phyloP scores from a whole-genome alignment of 1,140 invertebrate species.

The Atta cephalotes region DNA sequence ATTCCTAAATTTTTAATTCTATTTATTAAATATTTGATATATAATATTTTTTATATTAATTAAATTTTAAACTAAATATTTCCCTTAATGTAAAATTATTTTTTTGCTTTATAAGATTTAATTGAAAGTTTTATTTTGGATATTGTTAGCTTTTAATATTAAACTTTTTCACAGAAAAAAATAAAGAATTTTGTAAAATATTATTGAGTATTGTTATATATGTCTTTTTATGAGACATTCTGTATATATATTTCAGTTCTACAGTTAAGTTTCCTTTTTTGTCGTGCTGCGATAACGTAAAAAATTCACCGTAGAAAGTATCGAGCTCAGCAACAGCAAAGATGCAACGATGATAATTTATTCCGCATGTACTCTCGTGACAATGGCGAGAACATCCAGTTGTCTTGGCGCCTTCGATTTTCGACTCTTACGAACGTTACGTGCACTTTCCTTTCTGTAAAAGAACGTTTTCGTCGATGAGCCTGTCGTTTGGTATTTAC shows the following conservation, averaged over 20 bases:
- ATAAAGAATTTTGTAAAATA: background rate
- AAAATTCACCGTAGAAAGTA: slow-evolving; percentile 53
- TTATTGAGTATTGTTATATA: background rate
- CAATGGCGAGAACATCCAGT: background rate
- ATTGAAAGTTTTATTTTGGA: background rate
- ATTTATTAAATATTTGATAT: background rate
- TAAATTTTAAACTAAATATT: background rate
- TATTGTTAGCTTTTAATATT: background rate
- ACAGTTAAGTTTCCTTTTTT: background rate
- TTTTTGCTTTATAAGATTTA: background rate
- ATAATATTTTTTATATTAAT: background rate
- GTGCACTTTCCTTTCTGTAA: slow-evolving; percentile 63
- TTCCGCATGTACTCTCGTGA: slow-evolving; percentile 39
- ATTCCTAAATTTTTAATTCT: background rate
- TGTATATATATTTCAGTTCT: background rate
- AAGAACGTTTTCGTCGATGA: slow-evolving; percentile 53
- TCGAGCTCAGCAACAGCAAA: background rate
- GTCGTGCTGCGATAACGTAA: background rate
- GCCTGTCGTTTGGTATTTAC: slow-evolving; percentile 67
- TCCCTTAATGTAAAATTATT: background rate
- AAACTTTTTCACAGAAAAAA: background rate
- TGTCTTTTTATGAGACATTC: background rate
- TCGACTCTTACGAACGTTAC: background rate
- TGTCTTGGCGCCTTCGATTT: slow-evolving; percentile 41
- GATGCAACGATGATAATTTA: slow-evolving; percentile 52